Base-by-base conservation (phyloP, 2,113 vertebrate genomes). In the Pachypanchax playfairii region DNA sequence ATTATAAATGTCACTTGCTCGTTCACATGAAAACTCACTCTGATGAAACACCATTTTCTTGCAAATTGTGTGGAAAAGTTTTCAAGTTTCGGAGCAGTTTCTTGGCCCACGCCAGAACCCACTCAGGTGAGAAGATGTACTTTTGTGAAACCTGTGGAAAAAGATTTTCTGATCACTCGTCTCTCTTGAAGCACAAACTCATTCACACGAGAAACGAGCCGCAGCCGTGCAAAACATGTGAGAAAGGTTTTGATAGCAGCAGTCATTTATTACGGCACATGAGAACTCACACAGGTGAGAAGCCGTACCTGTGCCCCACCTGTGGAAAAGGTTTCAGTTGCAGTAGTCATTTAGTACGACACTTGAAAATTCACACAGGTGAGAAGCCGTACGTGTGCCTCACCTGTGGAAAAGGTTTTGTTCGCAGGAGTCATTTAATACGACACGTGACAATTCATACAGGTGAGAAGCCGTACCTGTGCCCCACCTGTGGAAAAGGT, bases 1-100 rank as follows among this genome's bases (percentile, higher is more conserved):
- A 51, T 13, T 33, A 33, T 14, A 33, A 51, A 9, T 8, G 12
- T 2, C 21, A 33, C 5, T 12, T 51, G 5, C 13, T 14, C 11
- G n/a, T 33, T 17, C 49, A 33, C 49, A 51, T 51, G 29, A 35
- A 29, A 14, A 51, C 28, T 29, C 49, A 51, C 44, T 25, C 44
- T 15, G 44, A 22, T 22, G 44, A 47, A 14, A 47, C 24, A 14
- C 44, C 44, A 13, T 47, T 14, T 22, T 25, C 44, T 3, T 47
- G 44, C 8, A 22, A 47, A 25, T 25, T 47, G 13, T 47, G 44
- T 6, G 22, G 44, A 5, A 47, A 47, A 25, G 12, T 21, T 13
- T 47, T 47, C 13, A 47, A 22, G 44, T 47, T 9, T 47, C 22
- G 24, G 22, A 47, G 15, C 13, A n/a, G n/a, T n/a, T n/a, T n/a